A percentile compares a stretch with the other conserved stretches of the same genome.
These are phyloP conservation scores for Trogon melanurus DNA, from an alignment of 2,113 vertebrate species.

Conservation along the genomic window DNA sequence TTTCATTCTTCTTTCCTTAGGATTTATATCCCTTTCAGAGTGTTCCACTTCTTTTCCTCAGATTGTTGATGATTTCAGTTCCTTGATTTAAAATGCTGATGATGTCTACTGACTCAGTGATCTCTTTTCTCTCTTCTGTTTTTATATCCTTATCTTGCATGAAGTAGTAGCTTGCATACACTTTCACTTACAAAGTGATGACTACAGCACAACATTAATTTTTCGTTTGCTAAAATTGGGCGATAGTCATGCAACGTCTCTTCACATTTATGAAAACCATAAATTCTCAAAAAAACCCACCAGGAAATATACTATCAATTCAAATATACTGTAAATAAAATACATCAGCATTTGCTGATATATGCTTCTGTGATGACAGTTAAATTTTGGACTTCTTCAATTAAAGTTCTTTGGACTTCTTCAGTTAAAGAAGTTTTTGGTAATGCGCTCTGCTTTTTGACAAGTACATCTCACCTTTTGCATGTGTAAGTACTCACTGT, in stretches of 20 bases:
- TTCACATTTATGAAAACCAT: neutral
- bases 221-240: neutral
- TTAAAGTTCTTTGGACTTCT: neutral
- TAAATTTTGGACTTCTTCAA: neutral
- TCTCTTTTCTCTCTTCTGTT: neutral
- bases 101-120: neutral
- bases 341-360: neutral
- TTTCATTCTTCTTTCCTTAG: neutral
- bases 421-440: neutral
- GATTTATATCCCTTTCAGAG: neutral
- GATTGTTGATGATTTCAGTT: neutral
- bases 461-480: neutral
- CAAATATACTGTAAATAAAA: neutral
- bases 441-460: neutral
- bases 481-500: neutral
- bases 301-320: neutral
- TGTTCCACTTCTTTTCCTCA: neutral
- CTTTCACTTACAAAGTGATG: neutral
- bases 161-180: neutral
- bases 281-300: neutral
- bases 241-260: neutral
- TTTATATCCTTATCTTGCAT: neutral
- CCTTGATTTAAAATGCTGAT: slow-evolving; percentile 27
- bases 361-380: neutral
- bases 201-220: neutral